A percentile compares a stretch with the other conserved stretches of the same genome.
These are phyloP conservation scores for Cyanocitta stelleri DNA, from an alignment of 2,113 vertebrate species.

Conservation along the genomic window DNA sequence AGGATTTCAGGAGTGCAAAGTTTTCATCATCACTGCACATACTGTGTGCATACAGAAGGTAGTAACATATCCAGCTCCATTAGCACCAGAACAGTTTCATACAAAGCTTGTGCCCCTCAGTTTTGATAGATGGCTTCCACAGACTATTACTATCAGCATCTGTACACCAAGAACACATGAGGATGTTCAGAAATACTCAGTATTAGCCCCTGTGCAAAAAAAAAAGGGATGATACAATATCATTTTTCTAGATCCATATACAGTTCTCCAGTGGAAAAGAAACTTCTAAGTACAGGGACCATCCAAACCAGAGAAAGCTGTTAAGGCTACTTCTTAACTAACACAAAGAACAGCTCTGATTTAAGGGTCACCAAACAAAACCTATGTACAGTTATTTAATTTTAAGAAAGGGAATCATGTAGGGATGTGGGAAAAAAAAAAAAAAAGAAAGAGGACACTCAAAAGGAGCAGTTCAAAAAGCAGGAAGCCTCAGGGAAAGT, in stretches of 20 bases:
- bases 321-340: neutral
- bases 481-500: neutral
- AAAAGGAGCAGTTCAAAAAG: neutral
- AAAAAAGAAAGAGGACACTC: neutral
- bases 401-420: neutral
- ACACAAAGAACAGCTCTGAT: neutral
- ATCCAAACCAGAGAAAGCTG: neutral
- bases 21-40: neutral
- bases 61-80: neutral
- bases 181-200: neutral
- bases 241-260: neutral
- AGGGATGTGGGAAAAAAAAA: neutral
- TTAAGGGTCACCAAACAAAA: neutral
- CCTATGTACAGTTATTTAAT: neutral
- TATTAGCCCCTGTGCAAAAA: neutral
- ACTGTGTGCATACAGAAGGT: neutral
- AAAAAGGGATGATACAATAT: neutral
- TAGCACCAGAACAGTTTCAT: neutral
- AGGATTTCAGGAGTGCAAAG: neutral
- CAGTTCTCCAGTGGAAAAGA: neutral
- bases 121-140: neutral
- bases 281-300: neutral
- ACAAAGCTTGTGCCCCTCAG: neutral
- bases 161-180: neutral
- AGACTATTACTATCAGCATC: neutral